phyloP scores from a whole-genome alignment of 2,113 vertebrate genomes.

The Guaruba guarouba region DNA sequence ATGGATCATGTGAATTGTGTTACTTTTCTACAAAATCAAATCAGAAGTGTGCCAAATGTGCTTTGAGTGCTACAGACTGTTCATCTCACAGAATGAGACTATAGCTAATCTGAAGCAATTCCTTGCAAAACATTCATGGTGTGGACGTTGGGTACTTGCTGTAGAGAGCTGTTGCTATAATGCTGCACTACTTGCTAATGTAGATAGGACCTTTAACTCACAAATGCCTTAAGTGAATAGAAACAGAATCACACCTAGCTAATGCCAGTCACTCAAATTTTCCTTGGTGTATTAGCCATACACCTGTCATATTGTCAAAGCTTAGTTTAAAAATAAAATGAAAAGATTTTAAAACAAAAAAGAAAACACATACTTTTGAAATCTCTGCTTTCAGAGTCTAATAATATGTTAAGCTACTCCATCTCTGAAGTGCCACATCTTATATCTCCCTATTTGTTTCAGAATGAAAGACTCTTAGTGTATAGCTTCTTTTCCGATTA shows the following conservation, averaged over 20 bases:
- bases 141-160: neutral
- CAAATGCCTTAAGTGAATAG: neutral
- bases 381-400: neutral
- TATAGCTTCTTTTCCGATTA: neutral
- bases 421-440: neutral
- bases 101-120: neutral
- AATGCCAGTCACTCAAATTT: neutral
- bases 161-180: neutral
- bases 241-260: neutral
- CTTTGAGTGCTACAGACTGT: neutral
- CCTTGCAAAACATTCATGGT: neutral
- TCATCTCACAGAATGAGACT: neutral
- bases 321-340: neutral
- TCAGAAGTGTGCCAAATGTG: neutral
- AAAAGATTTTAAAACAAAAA: neutral
- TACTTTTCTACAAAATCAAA: neutral
- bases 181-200: neutral
- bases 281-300: neutral
- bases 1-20: neutral
- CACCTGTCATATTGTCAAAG: neutral
- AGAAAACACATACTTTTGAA: neutral
- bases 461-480: neutral
- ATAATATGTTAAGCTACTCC: neutral
- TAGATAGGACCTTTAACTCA: neutral
- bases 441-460: neutral